Evolutionary conservation across 2,888 invertebrate genomes (phyloP), one percentile per base, ranked within the genome.

Genomic region (Agriopis marginaria): DNA sequence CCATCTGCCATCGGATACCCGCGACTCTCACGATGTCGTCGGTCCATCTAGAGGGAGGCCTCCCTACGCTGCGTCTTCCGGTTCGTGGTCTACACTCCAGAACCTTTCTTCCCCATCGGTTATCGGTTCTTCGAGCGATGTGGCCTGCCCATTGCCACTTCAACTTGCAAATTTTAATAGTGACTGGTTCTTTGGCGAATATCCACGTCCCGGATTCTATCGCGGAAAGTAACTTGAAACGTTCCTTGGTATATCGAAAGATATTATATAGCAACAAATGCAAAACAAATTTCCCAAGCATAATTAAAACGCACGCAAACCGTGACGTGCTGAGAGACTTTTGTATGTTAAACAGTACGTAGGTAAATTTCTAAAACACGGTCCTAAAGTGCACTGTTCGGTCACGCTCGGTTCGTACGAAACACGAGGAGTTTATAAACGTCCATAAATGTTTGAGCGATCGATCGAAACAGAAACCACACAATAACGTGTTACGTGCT

Each of bases 391-490:
- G 60, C 66, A 39, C 49, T 44, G 63, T 63, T 66, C 75, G 75
- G 82, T 85, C 85, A 82, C 80, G 84, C 83, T 77, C 78, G 63
- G 71, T 70, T 72, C 77, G 70, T 59, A 64, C 40, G 61, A 56
- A 73, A 72, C 74, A 70, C 69, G 71, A 74, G 68, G 50, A 72
- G 73, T 74, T 79, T 77, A 77, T 77, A 80, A 81, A 81, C 79
- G 73, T 78, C 77, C 79, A 80, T 82, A 80, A 81, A 82, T 74
- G 73, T 79, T 76, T 72, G 54, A 72, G 64, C 74, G 77, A 82
- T 85, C 77, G 79, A 85, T 83, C 80, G 81, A 87, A 87, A 83
- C 84, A 85, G 85, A 87, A 86, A 87, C 77, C 75, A 76, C 74
- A 79, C 74, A 82, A 80, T 75, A 82, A 76, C 77, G 75, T 59